Evolutionary conservation across 1,140 invertebrate species (phyloP), one percentile per base, ranked within the genome.

Genomic region (Drosophila malerkotliana): DNA sequence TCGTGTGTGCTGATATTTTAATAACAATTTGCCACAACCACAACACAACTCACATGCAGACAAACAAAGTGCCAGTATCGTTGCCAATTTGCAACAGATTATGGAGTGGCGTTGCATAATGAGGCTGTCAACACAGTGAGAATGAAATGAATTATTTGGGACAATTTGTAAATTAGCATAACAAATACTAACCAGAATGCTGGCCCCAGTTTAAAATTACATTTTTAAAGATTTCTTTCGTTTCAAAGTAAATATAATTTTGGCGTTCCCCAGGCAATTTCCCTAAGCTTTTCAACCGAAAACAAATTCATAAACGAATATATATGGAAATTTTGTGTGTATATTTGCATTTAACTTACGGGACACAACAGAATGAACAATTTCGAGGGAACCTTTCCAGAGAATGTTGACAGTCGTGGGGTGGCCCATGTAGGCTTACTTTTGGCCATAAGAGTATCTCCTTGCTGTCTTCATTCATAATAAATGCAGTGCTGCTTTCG

Each of bases 311-410:
- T 71, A 79, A 79, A 53, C 62, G 72, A 74, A 69, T 54, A 52
- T 72, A 57, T 78, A 81, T 82, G 73, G 48, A 78, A 81, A 81
- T 81, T 58, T 55, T 39, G 30, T 53, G 67, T 59, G 66, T 56
- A 72, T 59, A 62, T 72, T 60, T 72, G 55, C 66, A 79, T 69
- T 39, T 37, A 67, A 61, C 56, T 57, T 55, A 24, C 51, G 45
- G 34, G 21, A 47, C 14, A 10, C 4, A 66, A 10, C 44, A 10
- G 47, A 37, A 39, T 41, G 56, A 66, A 47, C 55, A 45, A 34
- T 57, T 45, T 55, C 51, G 7, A n/a, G 18, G 49, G 39, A 32
- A 45, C 10, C 15, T 34, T n/a, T 41, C 26, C 49, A 10, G 39
- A 37, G 10, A 37, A 39, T 24, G 4, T 53, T 41, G 34, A 73